Evolutionary conservation across 53 echinoderm and acorn worm genomes (phyloP).

Genomic region (Henricia sp.): DNA sequence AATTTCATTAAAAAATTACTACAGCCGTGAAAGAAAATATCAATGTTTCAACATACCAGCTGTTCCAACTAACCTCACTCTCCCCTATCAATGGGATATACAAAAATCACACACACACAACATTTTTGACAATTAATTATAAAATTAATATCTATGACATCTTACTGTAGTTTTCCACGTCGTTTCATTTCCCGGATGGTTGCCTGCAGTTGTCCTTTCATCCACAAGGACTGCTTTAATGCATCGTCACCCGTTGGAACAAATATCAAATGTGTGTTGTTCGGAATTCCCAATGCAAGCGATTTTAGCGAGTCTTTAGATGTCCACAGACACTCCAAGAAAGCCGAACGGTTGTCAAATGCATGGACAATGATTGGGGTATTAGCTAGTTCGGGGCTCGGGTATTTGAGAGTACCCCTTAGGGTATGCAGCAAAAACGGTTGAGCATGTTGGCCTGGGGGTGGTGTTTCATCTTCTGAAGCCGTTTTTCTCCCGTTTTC

Average conservation of each 20-base stretch:
- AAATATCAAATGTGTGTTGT: slow-evolving; percentile 74
- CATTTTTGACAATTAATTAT: too few relatives aligned
- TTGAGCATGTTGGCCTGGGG: slow-evolving; percentile 64
- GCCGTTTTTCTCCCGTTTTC: neutral
- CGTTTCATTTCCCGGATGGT: slow-evolving; percentile 20
- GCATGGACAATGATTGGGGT: slow-evolving; percentile 79
- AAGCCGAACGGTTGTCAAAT: slow-evolving; percentile 81
- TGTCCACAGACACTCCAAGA: slow-evolving; percentile 89
- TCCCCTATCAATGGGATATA: too few relatives aligned
- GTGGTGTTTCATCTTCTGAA: too few relatives aligned
- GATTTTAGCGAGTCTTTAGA: slow-evolving; percentile 59
- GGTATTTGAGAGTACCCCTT: slow-evolving; percentile 65
- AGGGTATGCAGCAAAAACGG: slow-evolving; percentile 74
- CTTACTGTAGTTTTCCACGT: slow-evolving; percentile 40
- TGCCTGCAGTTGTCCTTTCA: slow-evolving; percentile 65
- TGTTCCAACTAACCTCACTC: too few relatives aligned
- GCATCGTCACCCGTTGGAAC: slow-evolving; percentile 73
- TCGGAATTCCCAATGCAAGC: slow-evolving; percentile 55
- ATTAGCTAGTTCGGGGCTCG: slow-evolving; percentile 51
- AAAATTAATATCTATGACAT: too few relatives aligned
- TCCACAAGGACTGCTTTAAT: slow-evolving; percentile 72
- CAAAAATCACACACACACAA: too few relatives aligned
- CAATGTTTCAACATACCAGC: too few relatives aligned
- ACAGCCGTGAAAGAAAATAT: too few relatives aligned
- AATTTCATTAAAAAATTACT: too few relatives aligned